phyloP scores from a whole-genome alignment of 2,888 invertebrate species.

The Cataglyphis livida region DNA sequence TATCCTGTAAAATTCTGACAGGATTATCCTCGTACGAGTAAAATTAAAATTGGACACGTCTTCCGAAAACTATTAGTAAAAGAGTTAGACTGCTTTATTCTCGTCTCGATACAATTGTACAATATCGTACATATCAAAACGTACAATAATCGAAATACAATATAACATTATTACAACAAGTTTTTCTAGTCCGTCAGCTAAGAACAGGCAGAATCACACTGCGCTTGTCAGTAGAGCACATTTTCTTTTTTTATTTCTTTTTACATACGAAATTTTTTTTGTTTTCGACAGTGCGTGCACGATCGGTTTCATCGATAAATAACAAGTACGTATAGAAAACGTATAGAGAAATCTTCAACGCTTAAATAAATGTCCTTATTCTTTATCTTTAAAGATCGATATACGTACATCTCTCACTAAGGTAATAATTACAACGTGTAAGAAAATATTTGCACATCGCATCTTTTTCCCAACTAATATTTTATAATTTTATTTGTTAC shows the following conservation, averaged over 20 bases:
- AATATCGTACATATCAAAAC: constrained; percentile 45
- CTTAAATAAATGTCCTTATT: constrained; percentile 5
- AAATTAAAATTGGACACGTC: background rate
- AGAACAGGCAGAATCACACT: background rate
- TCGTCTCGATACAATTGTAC: constrained; percentile 23
- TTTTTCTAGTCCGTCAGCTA: background rate
- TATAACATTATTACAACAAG: constrained; percentile 37
- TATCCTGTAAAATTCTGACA: background rate
- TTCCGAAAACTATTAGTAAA: constrained; percentile 2
- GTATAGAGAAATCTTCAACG: constrained; percentile 4
- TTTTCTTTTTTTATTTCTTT: background rate
- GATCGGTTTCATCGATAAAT: constrained; percentile 15
- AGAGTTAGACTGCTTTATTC: constrained; percentile 29
- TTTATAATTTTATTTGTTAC: background rate
- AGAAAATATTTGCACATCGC: background rate
- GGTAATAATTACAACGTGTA: constrained; percentile 2
- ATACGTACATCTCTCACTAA: constrained; percentile 12
- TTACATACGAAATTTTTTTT: background rate
- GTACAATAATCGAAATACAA: constrained; percentile 27
- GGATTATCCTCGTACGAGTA: background rate
- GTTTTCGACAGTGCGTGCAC: constrained; percentile 14
- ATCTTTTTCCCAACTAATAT: background rate
- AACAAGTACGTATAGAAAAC: constrained; percentile 25
- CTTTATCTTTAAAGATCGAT: background rate
- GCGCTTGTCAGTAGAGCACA: background rate